Base-by-base conservation (phyloP, 2,888 invertebrate species). In the Zaprionus bogoriensis region DNA sequence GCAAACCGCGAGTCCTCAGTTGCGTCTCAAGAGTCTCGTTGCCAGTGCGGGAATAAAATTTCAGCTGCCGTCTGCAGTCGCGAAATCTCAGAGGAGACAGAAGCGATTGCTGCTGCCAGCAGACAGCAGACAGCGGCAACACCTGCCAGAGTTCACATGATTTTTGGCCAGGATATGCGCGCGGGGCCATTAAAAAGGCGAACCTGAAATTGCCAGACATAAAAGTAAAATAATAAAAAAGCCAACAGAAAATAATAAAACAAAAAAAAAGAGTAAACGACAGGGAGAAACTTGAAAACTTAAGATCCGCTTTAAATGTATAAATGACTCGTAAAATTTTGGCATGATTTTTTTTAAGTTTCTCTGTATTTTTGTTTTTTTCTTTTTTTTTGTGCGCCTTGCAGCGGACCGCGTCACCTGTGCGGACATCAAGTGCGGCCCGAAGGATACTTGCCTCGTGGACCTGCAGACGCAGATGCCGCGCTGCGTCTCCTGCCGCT, bases 401-500 rank as follows among this genome's bases (percentile, higher is more conserved):
- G 5, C 92, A 95, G 95, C 92, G 74, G 92, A 92, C 69, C 89
- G 84, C 76, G 94, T 94, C 30, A 94, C 93, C 62, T 96, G 96
- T 90, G 92, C 92, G 72, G 93, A 92, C 75, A 93, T 95, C 63
- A 92, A 92, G 63, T 96, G 96, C 89, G 92, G 93, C 63, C 92
- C 93, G 64, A 93, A 93, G 42, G 94, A 95, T 90, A 93, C 92
- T 47, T 96, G 96, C 88, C 91, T 96, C 79, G 92, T 92, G 68
- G 94, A 95, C 87, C 90, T 92, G 74, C 88, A 90, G 50, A 93
- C 93, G n/a, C 93, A 93, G 23, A 92, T 92, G 69, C 95, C 95
- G 5, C 92, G 95, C 59, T 96, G 96, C 89, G 94, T 95, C 68
- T 93, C 94, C 69, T 96, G 96, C 89, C 92, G 92, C 75, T 92